These are phyloP conservation scores for Beris morrisii DNA, from an alignment of 2,888 invertebrate species.

Conservation along the genomic window DNA sequence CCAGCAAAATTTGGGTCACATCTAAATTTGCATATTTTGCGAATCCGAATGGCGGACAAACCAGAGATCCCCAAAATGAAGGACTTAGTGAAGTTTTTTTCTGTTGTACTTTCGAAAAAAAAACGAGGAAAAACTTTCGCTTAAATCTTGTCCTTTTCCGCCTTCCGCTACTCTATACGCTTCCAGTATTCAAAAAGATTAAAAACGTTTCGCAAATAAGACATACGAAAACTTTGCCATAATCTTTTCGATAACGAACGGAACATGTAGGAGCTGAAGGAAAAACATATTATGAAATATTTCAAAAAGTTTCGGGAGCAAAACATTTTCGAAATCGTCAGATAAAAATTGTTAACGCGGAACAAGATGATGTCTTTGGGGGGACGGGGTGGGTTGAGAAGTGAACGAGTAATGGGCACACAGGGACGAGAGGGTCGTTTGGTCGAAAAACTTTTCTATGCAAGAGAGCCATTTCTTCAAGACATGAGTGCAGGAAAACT, in stretches of 20 bases:
- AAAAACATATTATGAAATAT: constrained; percentile 28
- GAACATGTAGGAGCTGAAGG: constrained; percentile 4
- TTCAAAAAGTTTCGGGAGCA: constrained; percentile 18
- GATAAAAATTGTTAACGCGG: constrained; percentile 20
- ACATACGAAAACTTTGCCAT: constrained; percentile 19
- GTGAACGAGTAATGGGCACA: constrained; percentile 9
- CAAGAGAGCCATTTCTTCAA: constrained; percentile 14
- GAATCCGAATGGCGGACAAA: constrained; percentile 1
- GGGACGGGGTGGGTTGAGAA: background rate
- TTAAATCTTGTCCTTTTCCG: background rate
- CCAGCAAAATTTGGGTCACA: constrained; percentile 17
- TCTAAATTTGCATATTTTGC: constrained; percentile 22
- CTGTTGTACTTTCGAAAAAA: background rate
- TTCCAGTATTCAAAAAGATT: constrained; percentile 13
- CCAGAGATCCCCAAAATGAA: constrained; percentile 3
- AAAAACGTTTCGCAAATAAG: constrained; percentile 22
- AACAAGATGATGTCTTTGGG: constrained; percentile 6
- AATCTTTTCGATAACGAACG: constrained; percentile 26
- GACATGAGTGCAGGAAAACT: constrained; percentile 20
- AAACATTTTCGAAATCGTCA: constrained; percentile 14
- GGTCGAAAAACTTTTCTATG: constrained; percentile 17
- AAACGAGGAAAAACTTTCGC: constrained; percentile 13
- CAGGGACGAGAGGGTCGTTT: constrained; percentile 6
- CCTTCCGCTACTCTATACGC: background rate
- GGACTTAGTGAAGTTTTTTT: constrained; percentile 3